Evolutionary conservation across 2,797 vertebrate genomes (phyloP).

Genomic region (Pangasius mekongensis): DNA sequence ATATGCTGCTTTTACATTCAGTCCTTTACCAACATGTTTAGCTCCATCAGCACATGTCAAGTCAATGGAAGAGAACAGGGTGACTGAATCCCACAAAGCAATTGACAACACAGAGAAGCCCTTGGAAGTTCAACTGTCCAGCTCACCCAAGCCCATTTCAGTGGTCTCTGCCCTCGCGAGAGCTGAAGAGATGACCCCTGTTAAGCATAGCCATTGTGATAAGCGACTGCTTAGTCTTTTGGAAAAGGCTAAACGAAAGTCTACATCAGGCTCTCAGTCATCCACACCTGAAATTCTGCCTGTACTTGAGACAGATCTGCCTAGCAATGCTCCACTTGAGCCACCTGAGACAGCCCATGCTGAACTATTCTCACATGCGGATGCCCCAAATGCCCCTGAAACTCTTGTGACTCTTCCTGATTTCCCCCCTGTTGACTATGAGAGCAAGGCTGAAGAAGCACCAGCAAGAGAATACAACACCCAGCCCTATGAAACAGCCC

Average conservation of each 20-base stretch:
- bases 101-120: neutral
- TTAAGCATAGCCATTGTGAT: slow-evolving; percentile 63
- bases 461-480: neutral
- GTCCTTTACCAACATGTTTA: neutral
- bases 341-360: slow-evolving; percentile 14
- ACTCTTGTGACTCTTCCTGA: slow-evolving; percentile 7
- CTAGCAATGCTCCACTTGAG: slow-evolving; percentile 53
- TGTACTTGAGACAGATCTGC: slow-evolving; percentile 1
- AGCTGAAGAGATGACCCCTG: slow-evolving; percentile 66
- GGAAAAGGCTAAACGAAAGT: slow-evolving; percentile 73
- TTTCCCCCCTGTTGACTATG: slow-evolving; percentile 71
- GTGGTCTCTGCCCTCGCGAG: slow-evolving; percentile 66
- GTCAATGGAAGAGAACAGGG: slow-evolving; percentile 11
- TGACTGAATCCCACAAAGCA: neutral
- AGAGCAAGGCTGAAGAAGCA: slow-evolving; percentile 31
- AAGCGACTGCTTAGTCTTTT: slow-evolving; percentile 70
- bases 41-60: neutral
- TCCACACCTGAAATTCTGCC: slow-evolving; percentile 19
- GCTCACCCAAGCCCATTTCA: slow-evolving; percentile 40
- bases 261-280: slow-evolving; percentile 40
- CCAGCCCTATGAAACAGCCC: neutral
- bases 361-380: slow-evolving; percentile 24
- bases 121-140: slow-evolving; percentile 4
- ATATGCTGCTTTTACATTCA: neutral
- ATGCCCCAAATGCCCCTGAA: slow-evolving; percentile 35